These are phyloP conservation scores for Pecten maximus DNA, from an alignment of 2,888 invertebrate species.

Conservation along the genomic window DNA sequence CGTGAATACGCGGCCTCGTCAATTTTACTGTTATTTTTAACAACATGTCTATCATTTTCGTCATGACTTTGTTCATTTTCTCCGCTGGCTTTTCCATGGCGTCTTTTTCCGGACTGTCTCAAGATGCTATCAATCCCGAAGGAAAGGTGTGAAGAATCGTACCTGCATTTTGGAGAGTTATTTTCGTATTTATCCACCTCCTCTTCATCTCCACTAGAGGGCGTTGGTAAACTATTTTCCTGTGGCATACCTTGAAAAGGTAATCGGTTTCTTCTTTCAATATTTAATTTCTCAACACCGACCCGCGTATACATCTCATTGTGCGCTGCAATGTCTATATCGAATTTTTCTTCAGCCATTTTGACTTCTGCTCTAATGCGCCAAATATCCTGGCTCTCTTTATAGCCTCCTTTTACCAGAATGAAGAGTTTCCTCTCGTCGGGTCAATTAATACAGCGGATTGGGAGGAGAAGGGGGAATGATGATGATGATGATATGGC, in stretches of 20 bases:
- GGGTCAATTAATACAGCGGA: slow-evolving; percentile 35
- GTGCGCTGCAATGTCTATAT: not conserved
- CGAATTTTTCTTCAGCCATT: slow-evolving; percentile 27
- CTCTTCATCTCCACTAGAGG: slow-evolving; percentile 24
- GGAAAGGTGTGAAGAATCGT: slow-evolving; percentile 8
- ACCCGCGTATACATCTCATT: not conserved
- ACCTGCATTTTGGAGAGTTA: slow-evolving; percentile 29
- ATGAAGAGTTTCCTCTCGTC: slow-evolving; percentile 20
- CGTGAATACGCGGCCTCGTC: not conserved
- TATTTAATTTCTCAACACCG: slow-evolving; percentile 35
- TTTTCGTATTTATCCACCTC: slow-evolving; percentile 21
- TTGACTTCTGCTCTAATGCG: slow-evolving; percentile 33
- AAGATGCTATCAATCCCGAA: slow-evolving; percentile 26
- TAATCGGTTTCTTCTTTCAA: slow-evolving; percentile 33
- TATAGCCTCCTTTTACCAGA: slow-evolving; percentile 28
- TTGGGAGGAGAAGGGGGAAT: slow-evolving; percentile 13
- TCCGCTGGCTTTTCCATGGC: not conserved
- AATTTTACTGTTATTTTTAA: not conserved
- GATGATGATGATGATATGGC: slow-evolving; percentile 30
- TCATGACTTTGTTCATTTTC: not conserved
- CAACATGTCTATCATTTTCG: slow-evolving; percentile 3
- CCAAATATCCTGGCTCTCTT: slow-evolving; percentile 11
- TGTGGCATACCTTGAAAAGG: slow-evolving; percentile 31
- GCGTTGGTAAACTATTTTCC: slow-evolving; percentile 20
- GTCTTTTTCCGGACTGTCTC: not conserved